These are phyloP conservation scores for Oligia strigilis DNA, from an alignment of 2,888 invertebrate genomes.

Conservation along the genomic window DNA sequence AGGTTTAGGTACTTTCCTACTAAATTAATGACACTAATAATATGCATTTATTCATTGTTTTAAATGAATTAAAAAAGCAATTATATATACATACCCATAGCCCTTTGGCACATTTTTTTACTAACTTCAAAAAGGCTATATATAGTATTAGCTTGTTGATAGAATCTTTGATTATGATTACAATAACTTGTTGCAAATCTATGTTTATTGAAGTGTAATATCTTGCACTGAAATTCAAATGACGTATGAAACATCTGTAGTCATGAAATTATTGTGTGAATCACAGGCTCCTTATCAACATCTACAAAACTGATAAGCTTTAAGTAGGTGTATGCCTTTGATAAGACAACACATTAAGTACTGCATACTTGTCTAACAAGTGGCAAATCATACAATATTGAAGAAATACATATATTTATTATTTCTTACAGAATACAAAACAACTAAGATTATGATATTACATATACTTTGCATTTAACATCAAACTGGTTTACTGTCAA, in stretches of 20 bases:
- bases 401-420: conserved; percentile 71
- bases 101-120: not conserved
- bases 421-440: conserved; percentile 75
- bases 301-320: conserved; percentile 59
- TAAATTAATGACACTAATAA: not conserved
- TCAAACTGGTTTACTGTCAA: conserved; percentile 62
- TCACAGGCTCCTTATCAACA: conserved; percentile 55
- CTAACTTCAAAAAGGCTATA: not conserved
- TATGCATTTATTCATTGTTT: not conserved
- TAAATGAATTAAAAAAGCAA: not conserved
- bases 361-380: conserved; percentile 15
- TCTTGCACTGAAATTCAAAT: conserved; percentile 4
- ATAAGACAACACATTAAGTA: conserved; percentile 56
- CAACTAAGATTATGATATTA: conserved; percentile 76
- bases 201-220: not conserved
- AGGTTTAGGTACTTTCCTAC: not conserved
- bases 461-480: conserved; percentile 71
- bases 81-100: not conserved
- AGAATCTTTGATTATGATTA: not conserved
- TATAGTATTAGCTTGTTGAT: not conserved
- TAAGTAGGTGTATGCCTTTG: conserved; percentile 50
- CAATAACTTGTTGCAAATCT: not conserved
- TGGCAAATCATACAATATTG: conserved; percentile 63
- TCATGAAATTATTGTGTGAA: conserved; percentile 40
- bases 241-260: conserved; percentile 1